Base-by-base conservation (phyloP, 2,113 vertebrate species). In the Caloenas nicobarica region DNA sequence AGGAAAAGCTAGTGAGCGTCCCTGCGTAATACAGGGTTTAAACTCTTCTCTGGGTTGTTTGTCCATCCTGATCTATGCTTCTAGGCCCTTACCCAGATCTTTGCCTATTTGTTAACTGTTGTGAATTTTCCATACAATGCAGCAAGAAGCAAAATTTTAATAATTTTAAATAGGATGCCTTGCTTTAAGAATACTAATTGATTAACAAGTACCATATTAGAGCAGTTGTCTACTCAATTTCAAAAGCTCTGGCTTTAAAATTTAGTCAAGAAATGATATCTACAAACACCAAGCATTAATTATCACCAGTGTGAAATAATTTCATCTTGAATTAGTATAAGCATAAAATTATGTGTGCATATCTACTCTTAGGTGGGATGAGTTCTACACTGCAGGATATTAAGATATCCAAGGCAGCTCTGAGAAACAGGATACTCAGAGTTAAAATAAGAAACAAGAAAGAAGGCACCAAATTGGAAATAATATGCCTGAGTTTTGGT, bases 1-100 rank as follows among this genome's bases (percentile, higher is more conserved):
- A 79, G 31, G n/a, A 85, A 77, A 90, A 68, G 5, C 9, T 34
- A 44, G 11, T 16, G 16, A 62, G 4, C 29, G 8, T 48, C 24
- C 29, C 50, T 71, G 18, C 4, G 0, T 2, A 36, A 9, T 4
- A 34, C 1, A 34, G 6, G 9, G 3, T 51, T 68, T 38, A 79
- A 7, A 71, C 5, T 64, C 26, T 16, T n/a, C 9, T 46, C 61
- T 82, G 13, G 15, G 18, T n/a, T 80, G 23, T 10, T 56, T 76
- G 12, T n/a, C 5, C n/a, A 53, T 36, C 38, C 23, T 65, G 34
- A 9, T 33, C 23, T 51, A 12, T 1, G 0, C 22, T 78, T 22
- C 16, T 42, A 87, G 7, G 5, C 19, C 12, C 8, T 57, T 40
- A 70, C 5, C 1, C 16, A 65, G 8, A 51, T 69, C 22, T 90